Conservation (phyloP, 2,888 invertebrate species). For the Drosophila affinis region DNA sequence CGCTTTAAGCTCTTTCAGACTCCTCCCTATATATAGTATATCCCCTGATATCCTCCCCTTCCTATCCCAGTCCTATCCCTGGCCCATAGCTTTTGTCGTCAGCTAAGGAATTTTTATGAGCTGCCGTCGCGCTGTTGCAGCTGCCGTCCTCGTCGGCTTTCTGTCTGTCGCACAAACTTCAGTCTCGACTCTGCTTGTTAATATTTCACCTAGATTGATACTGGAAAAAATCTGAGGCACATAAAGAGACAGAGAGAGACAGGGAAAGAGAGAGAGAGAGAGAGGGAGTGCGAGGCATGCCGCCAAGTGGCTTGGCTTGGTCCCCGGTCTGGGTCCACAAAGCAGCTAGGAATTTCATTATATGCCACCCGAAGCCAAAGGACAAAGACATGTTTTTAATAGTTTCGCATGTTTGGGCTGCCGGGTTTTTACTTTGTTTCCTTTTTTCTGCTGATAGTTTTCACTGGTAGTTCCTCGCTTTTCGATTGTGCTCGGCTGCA, state of each 20-base stretch:
- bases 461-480: slow-evolving; percentile 20
- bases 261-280: background rate
- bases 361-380: slow-evolving; percentile 63
- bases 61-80: slow-evolving; percentile 3
- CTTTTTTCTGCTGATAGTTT: slow-evolving; percentile 31
- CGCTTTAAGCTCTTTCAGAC: slow-evolving; percentile 53
- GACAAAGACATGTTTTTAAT: slow-evolving; percentile 76
- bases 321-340: slow-evolving; percentile 18
- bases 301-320: slow-evolving; percentile 47
- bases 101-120: slow-evolving; percentile 80
- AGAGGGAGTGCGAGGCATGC: slow-evolving; percentile 13
- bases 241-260: background rate
- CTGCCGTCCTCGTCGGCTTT: slow-evolving; percentile 41
- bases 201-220: slow-evolving; percentile 80
- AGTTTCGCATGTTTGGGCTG: slow-evolving; percentile 73
- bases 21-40: background rate
- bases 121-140: slow-evolving; percentile 54
- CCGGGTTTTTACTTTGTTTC: slow-evolving; percentile 24
- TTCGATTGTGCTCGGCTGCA: slow-evolving; percentile 20
- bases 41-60: slow-evolving; percentile 1
- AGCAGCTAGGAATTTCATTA: slow-evolving; percentile 75
- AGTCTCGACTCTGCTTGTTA: slow-evolving; percentile 65
- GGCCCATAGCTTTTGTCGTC: slow-evolving; percentile 48
- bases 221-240: slow-evolving; percentile 34
- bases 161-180: slow-evolving; percentile 48